Evolutionary conservation across 2,797 vertebrate genomes (phyloP).

Genomic region (Knipowitschia caucasica): DNA sequence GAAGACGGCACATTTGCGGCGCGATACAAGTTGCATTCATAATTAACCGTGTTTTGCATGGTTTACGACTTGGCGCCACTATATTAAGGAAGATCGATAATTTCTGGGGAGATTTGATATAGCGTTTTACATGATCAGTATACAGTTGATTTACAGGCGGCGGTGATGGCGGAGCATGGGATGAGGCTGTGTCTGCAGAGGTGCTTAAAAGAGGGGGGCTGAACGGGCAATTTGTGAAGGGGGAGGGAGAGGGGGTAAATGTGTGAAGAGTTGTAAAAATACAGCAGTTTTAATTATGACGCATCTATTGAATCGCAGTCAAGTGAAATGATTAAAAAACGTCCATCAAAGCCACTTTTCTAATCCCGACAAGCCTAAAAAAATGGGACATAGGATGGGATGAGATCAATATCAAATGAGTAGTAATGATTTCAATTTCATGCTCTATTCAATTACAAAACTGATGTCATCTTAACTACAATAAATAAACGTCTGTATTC

Average conservation of each 20-base stretch:
- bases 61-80: slow-evolving; percentile 6
- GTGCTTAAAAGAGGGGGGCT: neutral
- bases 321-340: no score
- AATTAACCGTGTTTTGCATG: slow-evolving; percentile 7
- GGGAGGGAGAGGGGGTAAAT: neutral
- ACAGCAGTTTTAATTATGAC: no score
- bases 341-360: no score
- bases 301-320: no score
- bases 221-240: neutral
- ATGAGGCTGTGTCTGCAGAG: neutral
- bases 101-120: neutral
- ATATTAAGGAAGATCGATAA: neutral
- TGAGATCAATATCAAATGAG: no score
- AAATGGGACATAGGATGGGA: no score
- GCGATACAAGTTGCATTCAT: slow-evolving; percentile 24
- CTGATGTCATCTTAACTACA: no score
- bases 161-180: neutral
- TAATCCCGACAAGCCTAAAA: no score
- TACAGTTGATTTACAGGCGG: slow-evolving; percentile 3
- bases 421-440: no score
- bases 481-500: no score
- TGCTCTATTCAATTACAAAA: no score
- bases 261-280: no score
- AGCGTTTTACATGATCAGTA: slow-evolving; percentile 4
- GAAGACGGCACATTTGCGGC: slow-evolving; percentile 46